Evolutionary conservation across 1,140 invertebrate species (phyloP).

Genomic region (Papilio glaucus): DNA sequence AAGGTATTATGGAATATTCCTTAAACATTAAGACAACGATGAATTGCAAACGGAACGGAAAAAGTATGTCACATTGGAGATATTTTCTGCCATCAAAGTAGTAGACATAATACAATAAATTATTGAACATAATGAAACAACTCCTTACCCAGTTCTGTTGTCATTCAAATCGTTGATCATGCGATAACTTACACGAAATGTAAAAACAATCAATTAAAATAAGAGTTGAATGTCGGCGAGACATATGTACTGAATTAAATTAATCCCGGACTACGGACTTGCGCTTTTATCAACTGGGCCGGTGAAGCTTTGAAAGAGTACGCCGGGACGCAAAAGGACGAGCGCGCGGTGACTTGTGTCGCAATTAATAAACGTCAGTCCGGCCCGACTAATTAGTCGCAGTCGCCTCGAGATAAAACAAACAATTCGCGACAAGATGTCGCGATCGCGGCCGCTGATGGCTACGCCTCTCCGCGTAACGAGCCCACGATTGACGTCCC

Average conservation of each 20-base stretch:
- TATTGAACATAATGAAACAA: too few species aligned
- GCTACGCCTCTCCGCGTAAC: conserved; percentile 36
- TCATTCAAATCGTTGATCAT: neutral
- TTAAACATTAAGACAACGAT: too few species aligned
- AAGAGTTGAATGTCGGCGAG: conserved; percentile 51
- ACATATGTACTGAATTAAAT: conserved; percentile 64
- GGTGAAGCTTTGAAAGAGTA: conserved; percentile 58
- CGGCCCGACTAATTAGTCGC: conserved; percentile 75
- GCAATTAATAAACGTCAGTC: conserved; percentile 77
- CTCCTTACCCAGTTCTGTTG: too few species aligned
- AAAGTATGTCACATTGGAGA: too few species aligned
- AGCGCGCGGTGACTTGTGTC: conserved; percentile 69
- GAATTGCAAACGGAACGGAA: too few species aligned
- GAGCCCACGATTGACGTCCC: conserved; percentile 28
- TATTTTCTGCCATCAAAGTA: too few species aligned
- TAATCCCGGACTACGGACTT: conserved; percentile 52
- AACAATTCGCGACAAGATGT: conserved; percentile 65
- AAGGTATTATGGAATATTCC: too few species aligned
- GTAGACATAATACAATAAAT: too few species aligned
- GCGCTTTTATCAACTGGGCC: conserved; percentile 57
- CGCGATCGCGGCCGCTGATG: conserved; percentile 55
- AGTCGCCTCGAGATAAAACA: conserved; percentile 62
- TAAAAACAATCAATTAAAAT: conserved; percentile 50
- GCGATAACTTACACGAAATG: conserved; percentile 34
- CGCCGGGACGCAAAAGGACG: conserved; percentile 58